A percentile compares a stretch with the other conserved stretches of the same genome.
phyloP scores from a whole-genome alignment of 2,888 invertebrate genomes.

The Hermodice carunculata region DNA sequence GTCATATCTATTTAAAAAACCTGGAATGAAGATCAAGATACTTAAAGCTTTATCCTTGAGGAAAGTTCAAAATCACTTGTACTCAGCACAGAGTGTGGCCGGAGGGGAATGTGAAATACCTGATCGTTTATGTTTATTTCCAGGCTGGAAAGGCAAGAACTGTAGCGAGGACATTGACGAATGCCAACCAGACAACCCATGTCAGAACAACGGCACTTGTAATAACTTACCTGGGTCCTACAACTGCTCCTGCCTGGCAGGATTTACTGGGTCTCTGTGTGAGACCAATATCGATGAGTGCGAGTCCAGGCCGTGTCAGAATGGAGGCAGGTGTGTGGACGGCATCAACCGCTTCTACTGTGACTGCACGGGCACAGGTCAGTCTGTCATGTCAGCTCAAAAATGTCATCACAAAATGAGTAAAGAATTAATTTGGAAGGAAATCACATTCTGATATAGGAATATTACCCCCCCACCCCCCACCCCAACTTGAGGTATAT shows the following conservation, averaged over 20 bases:
- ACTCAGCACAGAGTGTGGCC: too few species aligned
- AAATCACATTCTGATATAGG: too few species aligned
- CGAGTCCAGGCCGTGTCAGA: conserved; percentile 50
- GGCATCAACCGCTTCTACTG: neutral
- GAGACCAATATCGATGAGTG: conserved; percentile 20
- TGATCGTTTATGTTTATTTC: too few species aligned
- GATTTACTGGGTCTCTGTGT: conserved; percentile 32
- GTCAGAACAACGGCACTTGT: conserved; percentile 73
- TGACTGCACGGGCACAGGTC: conserved; percentile 4
- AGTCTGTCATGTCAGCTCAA: neutral
- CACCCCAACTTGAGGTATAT: too few species aligned
- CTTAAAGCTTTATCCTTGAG: too few species aligned
- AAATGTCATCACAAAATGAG: neutral
- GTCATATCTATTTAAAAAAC: too few species aligned
- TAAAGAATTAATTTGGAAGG: too few species aligned
- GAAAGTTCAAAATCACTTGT: too few species aligned
- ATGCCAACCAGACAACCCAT: conserved; percentile 36
- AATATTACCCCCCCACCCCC: too few species aligned
- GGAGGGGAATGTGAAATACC: too few species aligned
- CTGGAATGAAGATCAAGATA: too few species aligned
- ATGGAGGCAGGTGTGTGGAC: conserved; percentile 70
- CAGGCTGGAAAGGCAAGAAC: conserved; percentile 48
- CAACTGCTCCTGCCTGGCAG: conserved; percentile 53
- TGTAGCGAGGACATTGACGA: conserved; percentile 48
- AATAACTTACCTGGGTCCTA: conserved; percentile 63